These are phyloP conservation scores for Serinus canaria DNA, from an alignment of 2,113 vertebrate species.

Conservation along the genomic window DNA sequence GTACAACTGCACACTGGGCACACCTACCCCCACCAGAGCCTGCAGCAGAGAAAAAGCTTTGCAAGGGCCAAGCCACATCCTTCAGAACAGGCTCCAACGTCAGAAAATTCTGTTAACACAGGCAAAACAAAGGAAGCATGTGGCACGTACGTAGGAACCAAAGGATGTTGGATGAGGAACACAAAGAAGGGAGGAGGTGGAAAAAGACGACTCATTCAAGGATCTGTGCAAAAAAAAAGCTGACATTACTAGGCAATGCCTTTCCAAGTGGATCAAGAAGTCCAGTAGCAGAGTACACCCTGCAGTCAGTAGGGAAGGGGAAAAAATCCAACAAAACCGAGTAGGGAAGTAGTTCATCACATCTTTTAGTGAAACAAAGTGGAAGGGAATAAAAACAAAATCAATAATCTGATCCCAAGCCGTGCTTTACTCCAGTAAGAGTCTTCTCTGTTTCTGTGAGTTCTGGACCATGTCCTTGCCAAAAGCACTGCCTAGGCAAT, in stretches of 20 bases:
- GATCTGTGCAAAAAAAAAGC: not conserved
- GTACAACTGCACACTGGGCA: not conserved
- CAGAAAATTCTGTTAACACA: not conserved
- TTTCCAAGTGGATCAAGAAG: not conserved
- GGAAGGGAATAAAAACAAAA: not conserved
- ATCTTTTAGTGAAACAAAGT: not conserved
- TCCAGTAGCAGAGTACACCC: not conserved
- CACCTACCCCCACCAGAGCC: not conserved
- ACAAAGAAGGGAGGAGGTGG: not conserved
- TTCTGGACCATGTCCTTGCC: not conserved
- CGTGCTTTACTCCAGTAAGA: not conserved
- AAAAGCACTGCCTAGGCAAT: not conserved
- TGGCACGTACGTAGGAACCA: not conserved
- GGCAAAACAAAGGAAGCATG: conserved; percentile 7
- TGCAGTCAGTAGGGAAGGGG: fast-evolving
- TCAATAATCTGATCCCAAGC: not conserved
- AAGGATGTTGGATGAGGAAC: conserved; percentile 24
- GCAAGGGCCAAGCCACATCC: not conserved
- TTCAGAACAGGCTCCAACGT: not conserved
- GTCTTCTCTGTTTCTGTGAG: not conserved
- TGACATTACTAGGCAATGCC: not conserved
- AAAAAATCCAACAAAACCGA: not conserved
- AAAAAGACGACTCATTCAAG: not conserved
- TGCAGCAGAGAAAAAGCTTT: not conserved
- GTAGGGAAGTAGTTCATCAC: not conserved